Conservation (phyloP, 1,140 invertebrate genomes). For the Drosophila mauritiana region DNA sequence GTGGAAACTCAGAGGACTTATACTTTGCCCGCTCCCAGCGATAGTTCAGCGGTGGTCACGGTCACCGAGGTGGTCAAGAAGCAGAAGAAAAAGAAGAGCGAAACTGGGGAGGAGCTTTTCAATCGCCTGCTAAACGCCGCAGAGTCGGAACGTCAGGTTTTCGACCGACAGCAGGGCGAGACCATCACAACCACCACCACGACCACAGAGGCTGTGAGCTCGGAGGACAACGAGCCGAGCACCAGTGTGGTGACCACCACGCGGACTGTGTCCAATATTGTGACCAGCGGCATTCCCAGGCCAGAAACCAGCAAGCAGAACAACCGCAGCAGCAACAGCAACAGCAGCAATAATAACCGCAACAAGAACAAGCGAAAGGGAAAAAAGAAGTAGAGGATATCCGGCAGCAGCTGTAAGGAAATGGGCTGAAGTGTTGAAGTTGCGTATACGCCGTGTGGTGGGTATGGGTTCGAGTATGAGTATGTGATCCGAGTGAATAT, state of each 20-base stretch:
- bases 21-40: constrained; percentile 52
- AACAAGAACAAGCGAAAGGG: constrained; percentile 76
- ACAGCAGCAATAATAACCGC: constrained; percentile 42
- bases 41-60: constrained; percentile 58
- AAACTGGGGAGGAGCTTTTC: constrained; percentile 73
- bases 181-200: constrained; percentile 79
- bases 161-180: constrained; percentile 75
- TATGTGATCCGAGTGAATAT: constrained; percentile 42
- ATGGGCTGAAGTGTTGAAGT: constrained; percentile 21
- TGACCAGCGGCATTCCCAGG: constrained; percentile 77
- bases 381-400: constrained; percentile 64
- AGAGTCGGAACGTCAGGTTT: constrained; percentile 65
- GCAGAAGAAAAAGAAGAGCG: constrained; percentile 43
- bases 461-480: constrained; percentile 24
- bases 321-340: constrained; percentile 26
- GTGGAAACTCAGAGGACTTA: constrained; percentile 59
- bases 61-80: constrained; percentile 71
- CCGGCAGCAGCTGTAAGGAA: constrained; percentile 8
- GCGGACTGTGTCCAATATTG: constrained; percentile 75
- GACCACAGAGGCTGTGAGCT: constrained; percentile 64
- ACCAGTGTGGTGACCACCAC: constrained; percentile 77
- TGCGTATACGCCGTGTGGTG: constrained; percentile 64
- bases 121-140: constrained; percentile 69
- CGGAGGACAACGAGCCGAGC: constrained; percentile 53
- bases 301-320: constrained; percentile 43